Percentiles rank a stretch among this genome's conserved stretches.
These are phyloP conservation scores for Marmota monax DNA, from an alignment of 2,113 vertebrate genomes.

Conservation along the genomic window DNA sequence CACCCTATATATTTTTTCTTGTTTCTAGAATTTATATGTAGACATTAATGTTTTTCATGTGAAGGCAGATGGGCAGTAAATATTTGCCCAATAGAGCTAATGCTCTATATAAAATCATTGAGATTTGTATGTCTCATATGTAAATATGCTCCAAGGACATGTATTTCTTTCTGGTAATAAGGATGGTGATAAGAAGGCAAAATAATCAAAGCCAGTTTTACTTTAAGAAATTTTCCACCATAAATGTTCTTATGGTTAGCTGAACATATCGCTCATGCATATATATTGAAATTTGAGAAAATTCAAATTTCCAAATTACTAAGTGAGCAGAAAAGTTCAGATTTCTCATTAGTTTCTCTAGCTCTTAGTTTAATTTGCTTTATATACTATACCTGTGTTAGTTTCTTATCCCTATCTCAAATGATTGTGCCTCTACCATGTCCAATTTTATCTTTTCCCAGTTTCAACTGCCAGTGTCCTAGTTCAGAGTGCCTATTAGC, in stretches of 20 bases:
- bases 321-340: constrained; percentile 31
- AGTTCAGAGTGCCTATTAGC: constrained; percentile 17
- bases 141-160: constrained; percentile 27
- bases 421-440: background rate
- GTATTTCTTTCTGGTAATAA: constrained; percentile 25
- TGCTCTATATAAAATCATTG: background rate
- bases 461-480: constrained; percentile 17
- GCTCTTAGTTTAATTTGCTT: constrained; percentile 38
- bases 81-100: constrained; percentile 33
- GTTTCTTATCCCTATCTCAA: constrained; percentile 42
- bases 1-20: background rate
- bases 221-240: constrained; percentile 16
- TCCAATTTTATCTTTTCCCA: constrained; percentile 21
- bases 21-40: constrained; percentile 45
- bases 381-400: constrained; percentile 8
- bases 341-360: constrained; percentile 62
- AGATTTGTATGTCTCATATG: constrained; percentile 38
- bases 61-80: constrained; percentile 25
- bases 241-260: background rate
- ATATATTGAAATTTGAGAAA: constrained; percentile 69
- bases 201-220: background rate
- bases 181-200: background rate
- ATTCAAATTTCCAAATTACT: constrained; percentile 58
- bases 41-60: constrained; percentile 46
- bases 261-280: background rate